Evolutionary conservation across 2,113 vertebrate species (phyloP), one percentile per base, ranked within the genome.

Genomic region (Oryzias javanicus): DNA sequence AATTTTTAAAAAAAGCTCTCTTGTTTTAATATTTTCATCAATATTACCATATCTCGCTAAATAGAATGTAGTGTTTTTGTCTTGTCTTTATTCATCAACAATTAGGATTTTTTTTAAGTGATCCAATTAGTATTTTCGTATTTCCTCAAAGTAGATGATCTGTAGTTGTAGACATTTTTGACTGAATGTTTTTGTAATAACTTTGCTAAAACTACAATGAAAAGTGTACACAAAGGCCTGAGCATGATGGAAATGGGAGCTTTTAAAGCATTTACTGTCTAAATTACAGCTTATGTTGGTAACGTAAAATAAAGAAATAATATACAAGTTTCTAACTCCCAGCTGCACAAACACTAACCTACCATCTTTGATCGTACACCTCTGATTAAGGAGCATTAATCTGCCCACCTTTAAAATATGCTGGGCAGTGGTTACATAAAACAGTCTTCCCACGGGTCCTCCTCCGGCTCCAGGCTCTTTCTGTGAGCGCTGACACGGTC

Each of bases 391-490:
- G 59, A 29, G 72, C 67, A 67, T 79, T 83, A 72, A 74, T 76
- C 74, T 80, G 68, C 64, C 72, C 72, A 55, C 64, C 57, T n/a
- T 55, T 79, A 55, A 77, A 85, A 74, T 60, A 74, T 70, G 55
- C 60, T 60, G 72, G 24, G 49, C 65, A 63, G 49, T 40, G 58
- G 78, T 63, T 65, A 50, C 60, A 63, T 52, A 35, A 63, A 72
- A 49, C 50, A 61, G 53, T 16, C 45, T 59, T 54, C 50, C 49
- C 14, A 77, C 45, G 56, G 56, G 41, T 46, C 19, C 35, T 40
- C 52, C 18, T 67, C 22, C 49, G 53, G 79, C 65, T 55, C 29
- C 17, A 55, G 65, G 42, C 46, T 41, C 58, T 46, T 29, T 60
- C 47, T 46, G 49, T 35, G 22, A 67, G 50, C 25, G 45, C 12